Evolutionary conservation across 2,797 vertebrate genomes (phyloP).

Genomic region (Neostethus bicornis): DNA sequence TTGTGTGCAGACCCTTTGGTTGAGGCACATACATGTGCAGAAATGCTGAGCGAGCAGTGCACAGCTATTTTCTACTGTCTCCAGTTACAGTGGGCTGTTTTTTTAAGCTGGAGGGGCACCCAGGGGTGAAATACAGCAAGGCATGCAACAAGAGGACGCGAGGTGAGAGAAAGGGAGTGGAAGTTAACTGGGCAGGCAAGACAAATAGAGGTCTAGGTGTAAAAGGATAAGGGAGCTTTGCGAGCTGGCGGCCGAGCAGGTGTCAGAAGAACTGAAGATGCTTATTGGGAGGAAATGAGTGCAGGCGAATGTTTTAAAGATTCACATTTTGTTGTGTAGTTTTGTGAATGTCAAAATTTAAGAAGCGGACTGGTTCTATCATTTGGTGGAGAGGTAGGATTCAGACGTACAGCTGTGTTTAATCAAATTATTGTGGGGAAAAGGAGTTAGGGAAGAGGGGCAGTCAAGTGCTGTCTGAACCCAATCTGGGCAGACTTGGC

Average conservation of each 20-base stretch:
- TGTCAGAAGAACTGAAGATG: conserved; percentile 26
- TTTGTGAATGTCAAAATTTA: conserved; percentile 11
- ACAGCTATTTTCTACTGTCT: conserved; percentile 68
- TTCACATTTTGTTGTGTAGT: conserved; percentile 17
- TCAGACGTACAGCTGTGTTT: too few relatives aligned
- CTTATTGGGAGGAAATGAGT: conserved; percentile 19
- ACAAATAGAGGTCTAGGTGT: conserved; percentile 34
- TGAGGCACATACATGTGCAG: conserved; percentile 57
- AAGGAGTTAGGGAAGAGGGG: too few relatives aligned
- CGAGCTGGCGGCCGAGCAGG: conserved; percentile 24
- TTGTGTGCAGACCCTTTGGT: conserved; percentile 52
- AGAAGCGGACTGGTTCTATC: conserved; percentile 4
- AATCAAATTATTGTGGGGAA: too few relatives aligned
- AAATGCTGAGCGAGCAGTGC: conserved; percentile 75
- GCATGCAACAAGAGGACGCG: conserved; percentile 60
- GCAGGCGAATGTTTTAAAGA: conserved; percentile 2
- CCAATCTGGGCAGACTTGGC: too few relatives aligned
- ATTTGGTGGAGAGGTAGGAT: too few relatives aligned
- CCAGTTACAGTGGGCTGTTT: conserved; percentile 69
- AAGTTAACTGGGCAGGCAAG: conserved; percentile 17
- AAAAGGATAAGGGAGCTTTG: conserved; percentile 16
- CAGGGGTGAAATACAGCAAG: conserved; percentile 72
- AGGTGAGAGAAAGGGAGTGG: conserved; percentile 38
- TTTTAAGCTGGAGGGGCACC: conserved; percentile 72
- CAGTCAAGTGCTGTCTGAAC: too few relatives aligned